These are phyloP conservation scores for Lathamus discolor DNA, from an alignment of 2,113 vertebrate species.

Conservation along the genomic window DNA sequence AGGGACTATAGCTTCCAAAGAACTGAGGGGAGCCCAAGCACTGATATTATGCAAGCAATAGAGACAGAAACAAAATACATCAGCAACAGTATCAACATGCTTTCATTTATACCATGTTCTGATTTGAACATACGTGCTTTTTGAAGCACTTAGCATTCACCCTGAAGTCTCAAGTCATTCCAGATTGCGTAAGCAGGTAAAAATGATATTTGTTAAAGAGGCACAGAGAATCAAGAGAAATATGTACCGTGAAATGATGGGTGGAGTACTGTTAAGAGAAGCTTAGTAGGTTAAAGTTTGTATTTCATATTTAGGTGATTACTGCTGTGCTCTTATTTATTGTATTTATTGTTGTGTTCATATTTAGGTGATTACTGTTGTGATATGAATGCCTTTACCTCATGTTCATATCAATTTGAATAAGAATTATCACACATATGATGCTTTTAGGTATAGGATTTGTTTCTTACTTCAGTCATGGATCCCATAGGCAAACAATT, in stretches of 20 bases:
- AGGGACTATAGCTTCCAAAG: conserved; percentile 25
- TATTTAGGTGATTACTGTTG: neutral
- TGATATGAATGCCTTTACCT: neutral
- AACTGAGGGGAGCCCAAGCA: neutral
- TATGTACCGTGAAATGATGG: neutral
- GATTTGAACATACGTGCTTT: neutral
- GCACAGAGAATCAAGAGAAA: neutral
- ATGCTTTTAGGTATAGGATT: neutral
- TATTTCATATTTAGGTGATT: neutral
- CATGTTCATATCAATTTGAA: neutral
- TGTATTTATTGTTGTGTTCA: neutral
- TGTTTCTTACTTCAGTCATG: neutral
- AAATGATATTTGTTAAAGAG: conserved; percentile 3
- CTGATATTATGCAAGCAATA: conserved; percentile 28
- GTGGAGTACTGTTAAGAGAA: neutral
- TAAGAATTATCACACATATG: neutral
- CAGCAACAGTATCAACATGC: neutral
- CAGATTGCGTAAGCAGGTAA: neutral
- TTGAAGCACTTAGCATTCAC: neutral
- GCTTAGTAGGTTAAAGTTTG: neutral
- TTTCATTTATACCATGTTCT: conserved; percentile 15
- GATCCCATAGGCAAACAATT: neutral
- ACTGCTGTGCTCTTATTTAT: neutral
- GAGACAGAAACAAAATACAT: conserved; percentile 9
- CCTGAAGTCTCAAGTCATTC: neutral